Percentiles rank a stretch among this genome's conserved stretches.
Conservation (phyloP, 1,140 invertebrate genomes). For the Drosophila sp. region DNA sequence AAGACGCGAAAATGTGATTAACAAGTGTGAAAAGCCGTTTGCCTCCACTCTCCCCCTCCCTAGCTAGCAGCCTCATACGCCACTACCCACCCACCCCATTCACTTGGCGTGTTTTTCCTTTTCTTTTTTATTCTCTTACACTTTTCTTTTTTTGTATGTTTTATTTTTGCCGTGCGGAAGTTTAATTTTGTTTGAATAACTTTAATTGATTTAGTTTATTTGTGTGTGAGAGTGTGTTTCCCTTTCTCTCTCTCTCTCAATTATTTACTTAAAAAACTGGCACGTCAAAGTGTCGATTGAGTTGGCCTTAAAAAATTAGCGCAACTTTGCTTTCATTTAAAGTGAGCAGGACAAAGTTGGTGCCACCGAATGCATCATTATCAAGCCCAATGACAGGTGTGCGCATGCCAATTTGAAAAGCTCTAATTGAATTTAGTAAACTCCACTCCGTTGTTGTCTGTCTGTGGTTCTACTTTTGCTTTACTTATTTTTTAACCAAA, state of each 20-base stretch:
- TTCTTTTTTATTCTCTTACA: conserved; percentile 34
- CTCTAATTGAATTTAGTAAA: conserved; percentile 80
- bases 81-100: not conserved
- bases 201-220: conserved; percentile 76
- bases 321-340: conserved; percentile 52
- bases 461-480: conserved; percentile 15
- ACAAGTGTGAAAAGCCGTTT: conserved; percentile 79
- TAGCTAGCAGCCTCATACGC: not conserved
- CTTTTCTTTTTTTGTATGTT: conserved; percentile 44
- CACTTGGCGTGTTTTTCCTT: conserved; percentile 2
- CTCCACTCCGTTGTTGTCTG: conserved; percentile 48
- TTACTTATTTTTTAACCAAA: not conserved
- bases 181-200: conserved; percentile 73
- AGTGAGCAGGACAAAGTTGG: conserved; percentile 60
- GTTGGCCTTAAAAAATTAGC: conserved; percentile 43
- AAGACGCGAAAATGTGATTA: conserved; percentile 81
- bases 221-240: not conserved
- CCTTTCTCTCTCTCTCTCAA: conserved; percentile 24
- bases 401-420: conserved; percentile 75
- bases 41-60: conserved; percentile 27
- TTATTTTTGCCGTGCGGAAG: conserved; percentile 40
- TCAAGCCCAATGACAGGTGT: conserved; percentile 77
- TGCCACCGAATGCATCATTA: conserved; percentile 75
- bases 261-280: conserved; percentile 58
- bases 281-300: conserved; percentile 50